Base-by-base conservation (phyloP, 2,888 invertebrate genomes). In the Plebejus melissa region DNA sequence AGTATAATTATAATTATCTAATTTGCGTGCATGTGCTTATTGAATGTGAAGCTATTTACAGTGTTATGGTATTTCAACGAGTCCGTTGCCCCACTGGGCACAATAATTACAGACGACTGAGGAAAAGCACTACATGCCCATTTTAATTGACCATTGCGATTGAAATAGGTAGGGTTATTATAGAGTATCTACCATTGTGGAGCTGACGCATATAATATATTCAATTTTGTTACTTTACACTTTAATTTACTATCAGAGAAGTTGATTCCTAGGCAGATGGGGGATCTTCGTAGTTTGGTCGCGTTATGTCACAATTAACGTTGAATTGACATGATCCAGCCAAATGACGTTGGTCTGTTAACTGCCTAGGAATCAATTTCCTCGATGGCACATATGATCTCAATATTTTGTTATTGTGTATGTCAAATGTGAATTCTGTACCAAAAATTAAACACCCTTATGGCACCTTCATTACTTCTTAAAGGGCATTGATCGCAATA, bases 121-220 rank as follows among this genome's bases (percentile, higher is more conserved):
- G 32, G 65, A 65, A 65, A 65, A 65, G 65, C 65, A 65, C 16
- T 65, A 32, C 65, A 65, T 32, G 32, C 13, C 65, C 4, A 65
- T 32, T 65, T 65, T 65, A 65, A 65, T 65, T 65, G 32, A 65
- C 65, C 65, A 65, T 16, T 65, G 65, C 65, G 28, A 65, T 65
- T 32, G 65, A 65, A 65, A 65, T 11, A 28, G 22, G 28, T 11
- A 28, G 28, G 9, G 60, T 58, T n/a, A n/a, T 22, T 60, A 60
- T n/a, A 57, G 11, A 57, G 50, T 11, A 50, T 50, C 50, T 41
- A 13, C 50, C 58, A 22, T 58, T 22, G n/a, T 58, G 7, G 58
- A 58, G 58, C 22, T 22, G 4, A 22, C 22, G 58, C 54, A 50
- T 41, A 41, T 41, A 41, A 6, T 41, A 41, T 41, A 38, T 22